phyloP scores from a whole-genome alignment of 2,888 invertebrate genomes.

The Aphrophora alni region DNA sequence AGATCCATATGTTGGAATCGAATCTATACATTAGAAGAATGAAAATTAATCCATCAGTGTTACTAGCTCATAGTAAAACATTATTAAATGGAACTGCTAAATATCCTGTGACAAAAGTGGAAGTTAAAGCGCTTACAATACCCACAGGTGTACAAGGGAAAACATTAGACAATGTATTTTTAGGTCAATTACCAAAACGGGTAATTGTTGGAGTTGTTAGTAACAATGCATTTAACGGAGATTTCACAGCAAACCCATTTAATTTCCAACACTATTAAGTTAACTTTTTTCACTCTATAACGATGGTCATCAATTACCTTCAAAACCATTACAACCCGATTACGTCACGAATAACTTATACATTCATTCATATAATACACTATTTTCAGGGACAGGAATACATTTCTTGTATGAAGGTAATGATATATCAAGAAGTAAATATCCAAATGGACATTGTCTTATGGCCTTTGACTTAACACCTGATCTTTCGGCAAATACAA shows the following conservation, averaged over 20 bases:
- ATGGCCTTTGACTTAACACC: constrained; percentile 52
- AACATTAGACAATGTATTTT: constrained; percentile 51
- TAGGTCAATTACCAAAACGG: constrained; percentile 37
- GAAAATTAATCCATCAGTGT: constrained; percentile 48
- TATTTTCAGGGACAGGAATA: constrained; percentile 39
- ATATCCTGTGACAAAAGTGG: constrained; percentile 47
- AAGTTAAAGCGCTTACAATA: constrained; percentile 49
- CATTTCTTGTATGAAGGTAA: neutral
- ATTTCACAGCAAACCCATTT: too few relatives aligned
- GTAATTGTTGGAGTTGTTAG: too few relatives aligned
- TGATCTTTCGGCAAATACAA: constrained; percentile 45
- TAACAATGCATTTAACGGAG: too few relatives aligned
- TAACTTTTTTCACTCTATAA: constrained; percentile 33
- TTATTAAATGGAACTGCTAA: constrained; percentile 45
- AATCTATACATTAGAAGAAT: constrained; percentile 43
- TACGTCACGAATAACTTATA: too few relatives aligned
- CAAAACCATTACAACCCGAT: too few relatives aligned
- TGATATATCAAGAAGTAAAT: constrained; percentile 11
- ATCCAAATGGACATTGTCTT: constrained; percentile 46
- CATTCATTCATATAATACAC: constrained; percentile 50
- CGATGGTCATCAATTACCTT: too few relatives aligned
- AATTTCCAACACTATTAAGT: constrained; percentile 35
- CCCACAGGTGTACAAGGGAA: constrained; percentile 16
- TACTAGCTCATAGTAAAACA: constrained; percentile 47
- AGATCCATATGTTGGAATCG: constrained; percentile 39